phyloP scores from a whole-genome alignment of 2,113 vertebrate species.

The Xenopus laevis region DNA sequence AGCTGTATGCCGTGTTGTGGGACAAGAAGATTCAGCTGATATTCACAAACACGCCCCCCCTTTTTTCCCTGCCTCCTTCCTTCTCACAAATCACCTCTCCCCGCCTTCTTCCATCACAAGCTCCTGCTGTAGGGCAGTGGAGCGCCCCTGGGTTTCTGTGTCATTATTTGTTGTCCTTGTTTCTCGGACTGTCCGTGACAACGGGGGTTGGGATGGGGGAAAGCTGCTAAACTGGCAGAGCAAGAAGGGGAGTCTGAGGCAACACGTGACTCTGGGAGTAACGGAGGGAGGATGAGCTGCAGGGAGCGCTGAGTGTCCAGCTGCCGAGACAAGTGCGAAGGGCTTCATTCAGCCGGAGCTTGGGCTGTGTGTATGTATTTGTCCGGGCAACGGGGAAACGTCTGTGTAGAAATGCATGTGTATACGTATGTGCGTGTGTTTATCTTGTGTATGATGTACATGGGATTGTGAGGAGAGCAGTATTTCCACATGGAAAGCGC shows the following conservation, averaged over 20 bases:
- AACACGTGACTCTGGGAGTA: constrained; percentile 3
- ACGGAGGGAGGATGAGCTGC: constrained; percentile 22
- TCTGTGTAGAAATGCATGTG: too few relatives aligned
- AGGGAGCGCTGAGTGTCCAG: neutral
- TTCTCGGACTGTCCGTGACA: constrained; percentile 18
- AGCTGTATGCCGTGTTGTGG: neutral
- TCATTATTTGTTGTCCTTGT: constrained; percentile 31
- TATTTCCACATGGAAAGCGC: too few relatives aligned
- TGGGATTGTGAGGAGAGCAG: too few relatives aligned
- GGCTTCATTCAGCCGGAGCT: constrained; percentile 10
- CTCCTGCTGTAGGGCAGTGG: constrained; percentile 21
- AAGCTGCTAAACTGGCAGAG: constrained; percentile 10
- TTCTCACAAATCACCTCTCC: constrained; percentile 18
- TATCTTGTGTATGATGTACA: too few relatives aligned
- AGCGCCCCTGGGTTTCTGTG: neutral
- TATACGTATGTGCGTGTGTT: too few relatives aligned
- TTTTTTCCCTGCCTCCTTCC: constrained; percentile 10
- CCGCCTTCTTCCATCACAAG: constrained; percentile 28
- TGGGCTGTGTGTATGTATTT: constrained; percentile 14
- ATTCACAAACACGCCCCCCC: neutral
- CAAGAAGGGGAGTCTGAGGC: neutral
- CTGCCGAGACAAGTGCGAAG: neutral
- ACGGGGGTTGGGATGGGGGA: constrained; percentile 15
- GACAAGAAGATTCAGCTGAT: too few relatives aligned
- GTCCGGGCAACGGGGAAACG: too few relatives aligned